Conservation (phyloP, 1,140 invertebrate species). For the Camponotus floridanus region DNA sequence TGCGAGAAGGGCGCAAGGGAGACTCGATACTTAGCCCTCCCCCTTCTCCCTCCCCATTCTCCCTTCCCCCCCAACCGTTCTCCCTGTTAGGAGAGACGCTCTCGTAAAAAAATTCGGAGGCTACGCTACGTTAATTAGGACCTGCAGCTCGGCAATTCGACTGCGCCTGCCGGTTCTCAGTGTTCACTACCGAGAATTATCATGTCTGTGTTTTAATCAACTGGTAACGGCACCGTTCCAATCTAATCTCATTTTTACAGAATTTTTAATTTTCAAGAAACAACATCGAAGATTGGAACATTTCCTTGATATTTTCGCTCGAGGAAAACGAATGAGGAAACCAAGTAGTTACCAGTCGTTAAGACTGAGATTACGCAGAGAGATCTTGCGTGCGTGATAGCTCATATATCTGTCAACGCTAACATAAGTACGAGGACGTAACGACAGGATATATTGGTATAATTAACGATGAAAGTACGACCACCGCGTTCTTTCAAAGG, state of each 20-base stretch:
- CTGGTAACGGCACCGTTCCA: not conserved
- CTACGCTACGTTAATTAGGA: constrained; percentile 19
- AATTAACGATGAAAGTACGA: not conserved
- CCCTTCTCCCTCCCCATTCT: no score
- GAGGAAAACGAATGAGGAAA: not conserved
- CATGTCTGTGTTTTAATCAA: not conserved
- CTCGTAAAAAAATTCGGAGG: constrained; percentile 14
- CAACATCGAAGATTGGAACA: no score
- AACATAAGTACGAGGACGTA: not conserved
- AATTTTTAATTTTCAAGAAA: no score
- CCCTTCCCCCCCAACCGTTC: not conserved
- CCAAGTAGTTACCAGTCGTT: not conserved
- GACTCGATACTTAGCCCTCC: constrained; percentile 13
- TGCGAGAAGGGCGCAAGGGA: not conserved
- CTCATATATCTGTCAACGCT: constrained; percentile 5
- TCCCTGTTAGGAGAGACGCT: not conserved
- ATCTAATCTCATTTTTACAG: not conserved
- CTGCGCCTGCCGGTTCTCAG: not conserved
- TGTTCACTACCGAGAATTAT: not conserved
- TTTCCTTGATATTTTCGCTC: not conserved
- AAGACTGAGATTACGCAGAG: not conserved
- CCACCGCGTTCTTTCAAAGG: not conserved
- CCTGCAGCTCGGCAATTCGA: constrained; percentile 9
- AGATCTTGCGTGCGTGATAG: no score
- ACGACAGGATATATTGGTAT: not conserved